Percentiles rank a stretch among this genome's conserved stretches.
Conservation (phyloP, 2,888 invertebrate species). For the Lasioglossum marginatum region DNA sequence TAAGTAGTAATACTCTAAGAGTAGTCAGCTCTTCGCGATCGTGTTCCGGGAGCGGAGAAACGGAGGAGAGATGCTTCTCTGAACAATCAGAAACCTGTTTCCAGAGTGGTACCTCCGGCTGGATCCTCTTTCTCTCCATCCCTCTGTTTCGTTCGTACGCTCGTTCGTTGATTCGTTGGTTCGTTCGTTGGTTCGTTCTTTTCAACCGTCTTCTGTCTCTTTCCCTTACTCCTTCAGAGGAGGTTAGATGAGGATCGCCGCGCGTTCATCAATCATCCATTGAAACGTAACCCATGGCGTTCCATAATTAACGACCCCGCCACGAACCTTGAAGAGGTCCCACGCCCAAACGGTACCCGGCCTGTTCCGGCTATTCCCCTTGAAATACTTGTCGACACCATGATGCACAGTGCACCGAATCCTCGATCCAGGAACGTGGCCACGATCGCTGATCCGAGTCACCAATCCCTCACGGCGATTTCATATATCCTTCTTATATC, state of each 20-base stretch:
- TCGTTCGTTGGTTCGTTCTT: slow-evolving; percentile 44
- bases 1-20: slow-evolving; percentile 60
- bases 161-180: slow-evolving; percentile 31
- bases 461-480: neutral
- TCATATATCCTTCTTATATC: neutral
- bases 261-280: slow-evolving; percentile 83
- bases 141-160: slow-evolving; percentile 36
- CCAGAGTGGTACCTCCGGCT: slow-evolving; percentile 71
- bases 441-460: neutral
- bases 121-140: slow-evolving; percentile 65
- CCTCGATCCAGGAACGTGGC: slow-evolving; percentile 7
- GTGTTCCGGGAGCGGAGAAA: slow-evolving; percentile 69
- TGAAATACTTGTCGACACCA: slow-evolving; percentile 47
- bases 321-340: slow-evolving; percentile 74
- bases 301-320: slow-evolving; percentile 82
- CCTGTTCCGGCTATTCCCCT: slow-evolving; percentile 49
- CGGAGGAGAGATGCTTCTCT: slow-evolving; percentile 67
- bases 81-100: slow-evolving; percentile 79
- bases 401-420: slow-evolving; percentile 53
- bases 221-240: slow-evolving; percentile 51
- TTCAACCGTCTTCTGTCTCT: slow-evolving; percentile 35
- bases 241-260: slow-evolving; percentile 76
- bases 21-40: slow-evolving; percentile 60
- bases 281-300: slow-evolving; percentile 81
- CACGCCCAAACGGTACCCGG: slow-evolving; percentile 76